Evolutionary conservation across 92 coral and sea anemone species (phyloP).

Genomic region (Palythoa grandis): DNA sequence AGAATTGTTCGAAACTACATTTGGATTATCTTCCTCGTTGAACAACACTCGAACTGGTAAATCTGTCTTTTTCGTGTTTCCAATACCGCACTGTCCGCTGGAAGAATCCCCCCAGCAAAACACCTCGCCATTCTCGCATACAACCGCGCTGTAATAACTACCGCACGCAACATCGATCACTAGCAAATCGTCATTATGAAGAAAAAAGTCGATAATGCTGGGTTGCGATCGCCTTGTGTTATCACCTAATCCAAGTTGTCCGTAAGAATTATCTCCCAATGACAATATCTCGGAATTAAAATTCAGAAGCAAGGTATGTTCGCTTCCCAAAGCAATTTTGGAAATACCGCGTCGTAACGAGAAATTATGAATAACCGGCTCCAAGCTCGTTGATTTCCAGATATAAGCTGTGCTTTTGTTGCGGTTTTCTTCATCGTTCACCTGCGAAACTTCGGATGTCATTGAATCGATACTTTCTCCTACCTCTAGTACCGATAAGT

Average conservation of each 20-base stretch:
- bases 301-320: conserved; percentile 84
- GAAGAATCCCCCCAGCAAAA: conserved; percentile 97
- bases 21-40: conserved; percentile 32
- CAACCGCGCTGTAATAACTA: conserved; percentile 75
- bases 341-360: conserved; percentile 81
- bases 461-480: not conserved
- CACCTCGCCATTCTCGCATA: conserved; percentile 77
- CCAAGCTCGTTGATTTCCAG: conserved; percentile 94
- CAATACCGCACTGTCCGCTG: conserved; percentile 96
- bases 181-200: conserved; percentile 48
- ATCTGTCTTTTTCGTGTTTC: conserved; percentile 57
- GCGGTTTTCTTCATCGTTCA: conserved; percentile 60
- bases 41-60: conserved; percentile 72
- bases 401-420: conserved; percentile 83
- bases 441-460: conserved; percentile 38
- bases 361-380: conserved; percentile 72
- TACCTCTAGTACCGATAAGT: conserved; percentile 1
- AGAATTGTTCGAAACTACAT: not conserved
- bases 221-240: conserved; percentile 68
- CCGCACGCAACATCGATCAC: conserved; percentile 88
- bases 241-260: conserved; percentile 96
- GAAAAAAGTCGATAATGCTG: conserved; percentile 61
- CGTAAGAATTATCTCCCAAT: conserved; percentile 83
- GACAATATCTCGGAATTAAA: conserved; percentile 77
- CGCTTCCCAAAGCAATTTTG: conserved; percentile 86